Base-by-base conservation (phyloP, 2,888 invertebrate species). In the Phoenoteleia sp. region DNA sequence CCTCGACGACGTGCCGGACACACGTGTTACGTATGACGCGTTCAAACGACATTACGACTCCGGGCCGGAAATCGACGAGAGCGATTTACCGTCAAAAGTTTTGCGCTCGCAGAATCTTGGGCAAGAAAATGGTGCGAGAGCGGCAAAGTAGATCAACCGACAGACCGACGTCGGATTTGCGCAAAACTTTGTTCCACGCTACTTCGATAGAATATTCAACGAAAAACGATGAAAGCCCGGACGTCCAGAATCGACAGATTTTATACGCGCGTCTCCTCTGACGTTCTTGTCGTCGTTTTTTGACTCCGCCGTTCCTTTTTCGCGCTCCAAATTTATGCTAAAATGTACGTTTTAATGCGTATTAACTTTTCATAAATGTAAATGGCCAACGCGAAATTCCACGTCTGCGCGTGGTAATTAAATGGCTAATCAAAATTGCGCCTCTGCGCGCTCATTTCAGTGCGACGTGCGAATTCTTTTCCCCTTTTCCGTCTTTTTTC, bases 201-300 rank as follows among this genome's bases (percentile, higher is more conserved):
- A 88, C 89, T 89, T 88, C 84, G 85, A 72, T 58, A 36, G 87
- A 89, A 89, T 90, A 91, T 91, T 88, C 90, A 89, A 89, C 87
- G 90, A 90, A 91, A 91, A 90, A 88, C 88, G 89, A 87, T 88
- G 89, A 90, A 91, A 91, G 90, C 89, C 89, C 89, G 87, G 88
- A 88, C 87, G 88, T 86, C 88, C 69, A 19, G 64, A 66, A 79
- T 79, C 83, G 79, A 84, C 79, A 62, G 72, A 67, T 84, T 75
- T 79, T 39, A 33, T 29, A 52, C 47, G 15, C 47, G 81, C 60
- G 36, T 15, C 33, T 36, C 25, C 52, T 52, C 23, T 47, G 6
- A n/a, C 13, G 13, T n/a, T 19, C 36, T 52, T 0, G 25, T 39
- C 6, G 4, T 27, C 9, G 6, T 39, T 17, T 39, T 39, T 45